phyloP scores from a whole-genome alignment of 64 coral and sea anemone species.

The Catalaphyllia jardinei region DNA sequence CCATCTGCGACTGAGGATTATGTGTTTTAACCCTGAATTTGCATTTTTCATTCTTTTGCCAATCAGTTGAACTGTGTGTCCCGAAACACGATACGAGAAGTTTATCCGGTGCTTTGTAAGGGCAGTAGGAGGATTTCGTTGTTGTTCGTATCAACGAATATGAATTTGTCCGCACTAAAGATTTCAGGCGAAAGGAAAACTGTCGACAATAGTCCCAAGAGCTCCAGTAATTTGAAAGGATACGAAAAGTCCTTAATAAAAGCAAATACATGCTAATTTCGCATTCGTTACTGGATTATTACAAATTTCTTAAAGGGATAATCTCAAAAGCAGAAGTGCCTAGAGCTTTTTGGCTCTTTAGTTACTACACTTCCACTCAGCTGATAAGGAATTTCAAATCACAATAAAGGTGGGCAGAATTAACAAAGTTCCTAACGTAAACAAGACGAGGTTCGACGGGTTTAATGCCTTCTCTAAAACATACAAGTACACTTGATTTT shows the following conservation, averaged over 20 bases:
- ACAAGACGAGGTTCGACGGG: not conserved
- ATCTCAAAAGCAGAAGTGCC: not conserved
- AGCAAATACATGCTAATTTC: constrained; percentile 16
- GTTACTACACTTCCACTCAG: not conserved
- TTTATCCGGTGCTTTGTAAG: not conserved
- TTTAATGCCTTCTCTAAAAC: not conserved
- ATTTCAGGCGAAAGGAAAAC: not conserved
- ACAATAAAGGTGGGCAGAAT: not conserved
- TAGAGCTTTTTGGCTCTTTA: not conserved
- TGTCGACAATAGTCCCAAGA: not conserved
- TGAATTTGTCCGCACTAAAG: not conserved
- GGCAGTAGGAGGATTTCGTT: not conserved
- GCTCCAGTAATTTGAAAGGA: not conserved
- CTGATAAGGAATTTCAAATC: not conserved
- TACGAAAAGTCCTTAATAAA: not conserved
- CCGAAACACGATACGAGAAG: not conserved
- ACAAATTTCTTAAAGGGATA: not conserved
- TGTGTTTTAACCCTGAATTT: not conserved
- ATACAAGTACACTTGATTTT: not conserved
- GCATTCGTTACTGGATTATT: not conserved
- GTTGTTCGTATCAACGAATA: not conserved
- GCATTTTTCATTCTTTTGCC: constrained; percentile 19
- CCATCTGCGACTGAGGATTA: constrained; percentile 17
- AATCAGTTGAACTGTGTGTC: not conserved
- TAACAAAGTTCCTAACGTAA: not conserved